A percentile compares a stretch with the other conserved stretches of the same genome.
These are phyloP conservation scores for Catalaphyllia jardinei DNA, from an alignment of 64 coral and sea anemone species.

Conservation along the genomic window DNA sequence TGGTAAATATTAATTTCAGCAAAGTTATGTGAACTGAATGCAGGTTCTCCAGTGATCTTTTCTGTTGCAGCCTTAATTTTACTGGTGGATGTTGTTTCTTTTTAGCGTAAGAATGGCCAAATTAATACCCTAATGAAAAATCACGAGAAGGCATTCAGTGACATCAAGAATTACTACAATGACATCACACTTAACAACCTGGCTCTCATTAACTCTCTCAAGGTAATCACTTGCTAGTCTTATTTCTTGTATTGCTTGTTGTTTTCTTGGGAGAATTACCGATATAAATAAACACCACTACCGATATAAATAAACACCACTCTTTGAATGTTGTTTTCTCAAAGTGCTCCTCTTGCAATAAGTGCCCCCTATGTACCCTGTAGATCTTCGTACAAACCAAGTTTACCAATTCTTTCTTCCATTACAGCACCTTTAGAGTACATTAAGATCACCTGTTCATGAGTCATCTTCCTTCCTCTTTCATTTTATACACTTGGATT, in stretches of 20 bases:
- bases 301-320: too few species aligned
- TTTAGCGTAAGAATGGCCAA: constrained; percentile 96
- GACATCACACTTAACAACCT: constrained; percentile 98
- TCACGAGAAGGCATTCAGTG: constrained; percentile 98
- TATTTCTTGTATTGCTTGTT: background rate
- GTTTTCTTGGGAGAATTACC: too few species aligned
- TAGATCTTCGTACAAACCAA: too few species aligned
- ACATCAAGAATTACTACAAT: constrained; percentile 99
- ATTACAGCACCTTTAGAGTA: too few species aligned
- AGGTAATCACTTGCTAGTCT: constrained; percentile 49
- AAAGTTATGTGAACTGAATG: too few species aligned
- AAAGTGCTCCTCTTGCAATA: too few species aligned
- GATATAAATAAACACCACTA: too few species aligned
- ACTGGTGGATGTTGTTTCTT: background rate
- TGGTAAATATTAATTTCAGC: too few species aligned
- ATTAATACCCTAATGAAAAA: constrained; percentile 99
- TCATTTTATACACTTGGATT: background rate
- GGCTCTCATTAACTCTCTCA: constrained; percentile 96
- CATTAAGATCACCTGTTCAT: too few species aligned
- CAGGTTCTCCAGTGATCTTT: background rate
- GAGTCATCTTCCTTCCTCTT: background rate
- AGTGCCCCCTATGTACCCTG: too few species aligned
- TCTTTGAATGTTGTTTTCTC: too few species aligned
- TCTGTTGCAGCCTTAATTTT: background rate
- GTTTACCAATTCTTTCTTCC: too few species aligned